Percentiles rank a stretch among this genome's conserved stretches.
These are phyloP conservation scores for Diphyllodes magnificus DNA, from an alignment of 2,113 vertebrate genomes.

Conservation along the genomic window DNA sequence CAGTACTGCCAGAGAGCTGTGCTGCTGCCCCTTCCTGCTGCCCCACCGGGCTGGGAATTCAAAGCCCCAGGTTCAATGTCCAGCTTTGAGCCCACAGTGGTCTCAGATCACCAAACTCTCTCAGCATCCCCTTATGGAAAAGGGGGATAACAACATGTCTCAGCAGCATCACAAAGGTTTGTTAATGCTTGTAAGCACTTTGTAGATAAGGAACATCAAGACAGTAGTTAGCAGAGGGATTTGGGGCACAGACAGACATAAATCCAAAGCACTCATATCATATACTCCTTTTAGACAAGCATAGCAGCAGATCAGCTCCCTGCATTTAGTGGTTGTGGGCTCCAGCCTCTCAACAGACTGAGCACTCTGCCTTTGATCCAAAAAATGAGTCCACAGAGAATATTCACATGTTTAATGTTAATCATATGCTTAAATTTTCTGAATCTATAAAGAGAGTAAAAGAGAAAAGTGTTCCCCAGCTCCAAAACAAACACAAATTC, in stretches of 20 bases:
- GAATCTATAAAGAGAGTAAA: conserved; percentile 22
- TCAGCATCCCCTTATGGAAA: not conserved
- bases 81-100: not conserved
- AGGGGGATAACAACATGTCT: not conserved
- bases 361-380: conserved; percentile 37
- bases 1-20: not conserved
- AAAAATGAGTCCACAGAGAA: not conserved
- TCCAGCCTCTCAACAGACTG: conserved; percentile 1
- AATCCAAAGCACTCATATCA: not conserved
- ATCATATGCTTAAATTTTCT: conserved; percentile 33
- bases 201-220: conserved; percentile 46
- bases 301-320: not conserved
- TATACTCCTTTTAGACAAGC: not conserved
- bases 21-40: not conserved
- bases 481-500: conserved; percentile 23
- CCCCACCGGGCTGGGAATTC: not conserved
- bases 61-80: not conserved
- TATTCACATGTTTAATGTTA: conserved; percentile 37
- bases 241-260: conserved; percentile 15
- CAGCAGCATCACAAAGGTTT: not conserved
- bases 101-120: not conserved
- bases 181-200: conserved; percentile 18
- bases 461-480: conserved; percentile 17
- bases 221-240: conserved; percentile 22
- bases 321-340: not conserved